phyloP scores from a whole-genome alignment of 2,888 invertebrate genomes.

The Pilophorus perplexus region DNA sequence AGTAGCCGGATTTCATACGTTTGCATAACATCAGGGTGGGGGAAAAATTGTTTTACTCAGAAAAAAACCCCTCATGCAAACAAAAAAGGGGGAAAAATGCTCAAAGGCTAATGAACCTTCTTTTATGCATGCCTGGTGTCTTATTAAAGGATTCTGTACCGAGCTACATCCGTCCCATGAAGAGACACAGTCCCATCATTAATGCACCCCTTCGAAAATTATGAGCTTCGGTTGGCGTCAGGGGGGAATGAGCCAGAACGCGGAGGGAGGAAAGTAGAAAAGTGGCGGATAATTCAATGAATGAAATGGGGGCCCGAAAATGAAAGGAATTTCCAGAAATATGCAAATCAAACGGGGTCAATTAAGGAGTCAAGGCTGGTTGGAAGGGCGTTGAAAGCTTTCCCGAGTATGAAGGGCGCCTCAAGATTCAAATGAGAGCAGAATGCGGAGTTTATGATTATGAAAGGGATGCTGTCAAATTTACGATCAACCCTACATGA shows the following conservation, averaged over 20 bases:
- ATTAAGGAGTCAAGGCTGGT: no score
- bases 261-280: slow-evolving; percentile 2
- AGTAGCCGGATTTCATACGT: slow-evolving; percentile 23
- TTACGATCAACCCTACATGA: no score
- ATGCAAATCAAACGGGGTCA: slow-evolving; percentile 23
- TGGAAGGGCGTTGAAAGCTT: no score
- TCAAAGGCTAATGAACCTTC: slow-evolving; percentile 36
- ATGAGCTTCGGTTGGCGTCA: slow-evolving; percentile 13
- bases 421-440: no score
- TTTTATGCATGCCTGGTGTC: slow-evolving; percentile 32
- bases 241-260: not conserved
- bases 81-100: slow-evolving; percentile 3
- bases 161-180: no score
- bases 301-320: slow-evolving; percentile 8
- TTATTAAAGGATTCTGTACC: slow-evolving; percentile 34
- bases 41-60: slow-evolving; percentile 19
- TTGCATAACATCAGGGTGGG: slow-evolving; percentile 19
- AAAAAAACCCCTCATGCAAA: not conserved
- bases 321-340: not conserved
- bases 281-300: slow-evolving; percentile 37
- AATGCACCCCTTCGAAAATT: slow-evolving; percentile 36
- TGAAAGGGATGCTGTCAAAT: no score
- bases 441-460: no score
- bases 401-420: no score
- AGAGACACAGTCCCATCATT: slow-evolving; percentile 26